Percentiles rank a stretch among this genome's conserved stretches.
phyloP scores from a whole-genome alignment of 2,888 invertebrate species.

The Copidosoma aretas region DNA sequence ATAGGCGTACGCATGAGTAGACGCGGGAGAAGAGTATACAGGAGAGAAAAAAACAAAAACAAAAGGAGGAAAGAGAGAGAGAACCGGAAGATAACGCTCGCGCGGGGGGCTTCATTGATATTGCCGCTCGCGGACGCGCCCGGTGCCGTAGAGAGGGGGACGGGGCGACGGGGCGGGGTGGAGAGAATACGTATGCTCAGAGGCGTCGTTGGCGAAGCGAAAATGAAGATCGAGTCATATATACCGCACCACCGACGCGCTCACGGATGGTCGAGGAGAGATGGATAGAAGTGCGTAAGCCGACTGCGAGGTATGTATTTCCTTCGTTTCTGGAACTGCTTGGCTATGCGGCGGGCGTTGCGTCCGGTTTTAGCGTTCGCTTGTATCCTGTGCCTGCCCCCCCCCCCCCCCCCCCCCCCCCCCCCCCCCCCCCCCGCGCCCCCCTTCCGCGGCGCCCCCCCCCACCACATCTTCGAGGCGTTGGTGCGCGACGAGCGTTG shows the following conservation, averaged over 20 bases:
- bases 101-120: slow-evolving; percentile 24
- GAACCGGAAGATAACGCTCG: slow-evolving; percentile 22
- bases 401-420: background rate
- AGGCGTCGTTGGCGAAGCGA: background rate
- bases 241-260: no score
- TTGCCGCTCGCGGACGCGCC: slow-evolving; percentile 4
- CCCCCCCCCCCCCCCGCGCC: background rate
- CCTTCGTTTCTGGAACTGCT: slow-evolving; percentile 60
- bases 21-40: background rate
- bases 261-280: background rate
- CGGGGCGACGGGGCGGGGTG: no score
- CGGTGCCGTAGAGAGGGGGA: slow-evolving; percentile 4
- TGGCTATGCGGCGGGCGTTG: slow-evolving; percentile 54
- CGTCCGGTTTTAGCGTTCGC: slow-evolving; percentile 53
- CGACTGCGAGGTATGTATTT: slow-evolving; percentile 49
- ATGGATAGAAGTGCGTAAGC: slow-evolving; percentile 8
- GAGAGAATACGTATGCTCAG: no score
- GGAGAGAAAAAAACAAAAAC: background rate
- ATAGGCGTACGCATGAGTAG: background rate
- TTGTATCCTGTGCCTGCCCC: slow-evolving; percentile 54
- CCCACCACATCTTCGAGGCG: background rate
- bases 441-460: background rate
- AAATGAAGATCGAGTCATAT: slow-evolving; percentile 16
- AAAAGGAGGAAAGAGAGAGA: background rate
- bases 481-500: slow-evolving; percentile 8